phyloP scores from a whole-genome alignment of 2,113 vertebrate species.

The Hippopotamus amphibius region DNA sequence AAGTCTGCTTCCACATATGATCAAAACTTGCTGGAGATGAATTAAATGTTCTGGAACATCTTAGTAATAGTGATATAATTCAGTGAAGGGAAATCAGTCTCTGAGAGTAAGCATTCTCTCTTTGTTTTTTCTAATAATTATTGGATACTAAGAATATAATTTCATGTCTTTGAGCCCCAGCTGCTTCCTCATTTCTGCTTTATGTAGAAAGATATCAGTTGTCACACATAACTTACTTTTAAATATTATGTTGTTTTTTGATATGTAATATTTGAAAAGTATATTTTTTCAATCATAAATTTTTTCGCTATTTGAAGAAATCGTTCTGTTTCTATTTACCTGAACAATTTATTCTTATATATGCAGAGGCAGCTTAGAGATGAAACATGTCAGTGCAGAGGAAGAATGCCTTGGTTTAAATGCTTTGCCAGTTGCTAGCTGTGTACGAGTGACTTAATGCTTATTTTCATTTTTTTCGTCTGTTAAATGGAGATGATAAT shows the following conservation, averaged over 20 bases:
- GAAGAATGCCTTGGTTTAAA: neutral
- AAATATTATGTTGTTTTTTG: neutral
- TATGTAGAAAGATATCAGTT: neutral
- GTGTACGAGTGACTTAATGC: neutral
- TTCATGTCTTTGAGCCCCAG: neutral
- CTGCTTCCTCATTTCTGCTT: neutral
- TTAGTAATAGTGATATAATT: neutral
- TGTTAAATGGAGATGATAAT: neutral
- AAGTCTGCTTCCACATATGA: neutral
- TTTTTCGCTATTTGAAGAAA: neutral
- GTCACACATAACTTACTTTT: neutral
- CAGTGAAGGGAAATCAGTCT: neutral
- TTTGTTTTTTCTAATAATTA: neutral
- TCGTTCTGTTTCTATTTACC: neutral
- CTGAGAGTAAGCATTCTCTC: neutral
- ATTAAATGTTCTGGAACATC: neutral
- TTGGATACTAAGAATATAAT: neutral
- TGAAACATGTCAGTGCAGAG: neutral
- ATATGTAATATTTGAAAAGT: neutral
- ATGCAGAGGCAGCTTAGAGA: neutral
- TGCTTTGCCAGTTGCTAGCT: neutral
- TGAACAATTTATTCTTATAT: neutral
- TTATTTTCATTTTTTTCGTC: neutral
- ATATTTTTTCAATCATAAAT: neutral
- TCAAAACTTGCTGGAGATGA: neutral